These are phyloP conservation scores for Orchestia grillus DNA, from an alignment of 1,140 invertebrate genomes.

Conservation along the genomic window DNA sequence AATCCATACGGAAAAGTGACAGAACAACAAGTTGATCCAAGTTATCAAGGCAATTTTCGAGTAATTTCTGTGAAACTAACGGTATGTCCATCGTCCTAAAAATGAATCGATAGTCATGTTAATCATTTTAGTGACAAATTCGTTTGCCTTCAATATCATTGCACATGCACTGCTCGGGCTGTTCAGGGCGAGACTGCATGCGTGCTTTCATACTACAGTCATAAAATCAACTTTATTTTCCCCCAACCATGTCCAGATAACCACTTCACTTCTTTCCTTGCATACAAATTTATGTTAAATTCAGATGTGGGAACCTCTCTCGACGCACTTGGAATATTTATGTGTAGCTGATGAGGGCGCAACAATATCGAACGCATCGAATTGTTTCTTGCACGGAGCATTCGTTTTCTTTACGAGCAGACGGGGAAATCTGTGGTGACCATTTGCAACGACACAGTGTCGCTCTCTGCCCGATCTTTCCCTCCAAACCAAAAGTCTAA, in stretches of 20 bases:
- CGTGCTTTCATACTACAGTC: neutral
- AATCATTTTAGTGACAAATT: no score
- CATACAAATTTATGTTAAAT: neutral
- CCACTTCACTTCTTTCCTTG: neutral
- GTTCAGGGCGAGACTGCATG: no score
- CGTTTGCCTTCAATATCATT: no score
- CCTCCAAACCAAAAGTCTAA: neutral
- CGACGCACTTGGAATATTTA: neutral
- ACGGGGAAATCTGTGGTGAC: neutral
- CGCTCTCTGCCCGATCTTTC: neutral
- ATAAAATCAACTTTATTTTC: neutral
- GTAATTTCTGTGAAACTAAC: no score
- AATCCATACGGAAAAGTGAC: no score
- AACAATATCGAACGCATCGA: neutral
- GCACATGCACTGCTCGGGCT: no score
- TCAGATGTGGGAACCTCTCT: neutral
- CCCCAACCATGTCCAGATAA: neutral
- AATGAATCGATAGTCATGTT: no score
- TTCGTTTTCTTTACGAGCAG: neutral
- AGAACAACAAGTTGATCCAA: no score
- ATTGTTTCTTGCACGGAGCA: neutral
- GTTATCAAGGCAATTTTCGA: no score
- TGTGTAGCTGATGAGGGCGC: neutral
- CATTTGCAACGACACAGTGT: neutral
- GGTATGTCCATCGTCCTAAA: no score